Evolutionary conservation across 2,797 vertebrate genomes (phyloP), one percentile per base, ranked within the genome.

Genomic region (Myotis pilosus): DNA sequence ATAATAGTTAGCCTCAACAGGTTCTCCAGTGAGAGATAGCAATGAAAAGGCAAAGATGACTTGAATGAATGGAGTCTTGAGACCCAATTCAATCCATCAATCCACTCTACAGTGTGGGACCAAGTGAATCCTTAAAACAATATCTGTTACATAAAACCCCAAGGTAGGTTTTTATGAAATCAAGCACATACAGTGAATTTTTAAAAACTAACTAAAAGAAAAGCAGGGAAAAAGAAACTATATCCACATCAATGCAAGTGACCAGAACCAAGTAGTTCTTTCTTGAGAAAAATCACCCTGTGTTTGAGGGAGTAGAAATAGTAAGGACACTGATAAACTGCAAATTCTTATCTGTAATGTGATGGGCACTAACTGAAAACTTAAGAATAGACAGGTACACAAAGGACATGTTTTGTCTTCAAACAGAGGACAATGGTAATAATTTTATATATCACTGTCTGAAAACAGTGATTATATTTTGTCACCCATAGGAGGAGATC

Each of bases 381-480:
- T 8, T 9, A 68, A 76, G 7, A 88, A 64, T 15, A 92, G 19
- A 51, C 38, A 85, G 86, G 62, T 57, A 30, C 8, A 57, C 55
- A 60, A 87, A 68, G 38, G n/a, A 25, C n/a, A 30, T 16, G 44
- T 17, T 72, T 89, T 84, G 57, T 88, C 82, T 75, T 93, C 68
- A 60, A 68, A 88, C 49, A 87, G n/a, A 92, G n/a, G 92, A 93
- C 55, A 57, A 12, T n/a, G 36, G n/a, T 47, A 60, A 47, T 85
- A 23, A 66, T 66, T 85, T 94, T 79, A 66, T 11, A 2, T 28
- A 85, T 47, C 71, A 71, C 3, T 69, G 47, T 71, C 75, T 87
- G 89, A 36, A 86, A 91, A 79, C 19, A 51, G 83, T 55, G 57
- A 89, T 86, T 88, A 68, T 82, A 62, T 82, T 84, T 41, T 51